Conservation (phyloP, 2,888 invertebrate genomes). For the Gisinianus flammeolus region DNA sequence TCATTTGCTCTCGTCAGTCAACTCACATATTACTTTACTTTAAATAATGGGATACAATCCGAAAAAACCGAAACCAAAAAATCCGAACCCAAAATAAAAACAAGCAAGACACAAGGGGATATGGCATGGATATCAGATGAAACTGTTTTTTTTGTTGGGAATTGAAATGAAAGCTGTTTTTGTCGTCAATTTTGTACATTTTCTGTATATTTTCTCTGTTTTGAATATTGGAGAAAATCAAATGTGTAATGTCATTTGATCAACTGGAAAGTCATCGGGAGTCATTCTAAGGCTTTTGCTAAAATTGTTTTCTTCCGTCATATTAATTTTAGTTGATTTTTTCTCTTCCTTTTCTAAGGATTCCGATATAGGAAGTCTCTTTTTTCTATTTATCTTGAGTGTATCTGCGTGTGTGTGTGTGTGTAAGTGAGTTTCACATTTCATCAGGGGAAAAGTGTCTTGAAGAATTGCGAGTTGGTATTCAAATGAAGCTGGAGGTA, state of each 20-base stretch:
- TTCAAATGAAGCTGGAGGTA: too few relatives aligned
- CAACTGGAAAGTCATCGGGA: background rate
- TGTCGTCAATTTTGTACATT: background rate
- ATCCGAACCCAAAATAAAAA: background rate
- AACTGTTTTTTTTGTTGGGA: background rate
- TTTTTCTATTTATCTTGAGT: too few relatives aligned
- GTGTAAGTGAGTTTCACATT: background rate
- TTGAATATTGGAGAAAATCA: background rate
- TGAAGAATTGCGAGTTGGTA: too few relatives aligned
- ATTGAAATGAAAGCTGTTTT: background rate
- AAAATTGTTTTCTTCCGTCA: background rate
- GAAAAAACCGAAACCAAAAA: background rate
- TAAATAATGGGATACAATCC: background rate
- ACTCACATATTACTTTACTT: background rate
- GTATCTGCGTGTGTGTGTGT: background rate
- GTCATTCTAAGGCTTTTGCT: background rate
- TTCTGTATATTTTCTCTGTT: background rate
- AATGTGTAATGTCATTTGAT: background rate
- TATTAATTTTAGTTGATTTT: background rate
- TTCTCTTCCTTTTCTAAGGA: too few relatives aligned
- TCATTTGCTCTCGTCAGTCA: conserved; percentile 15
- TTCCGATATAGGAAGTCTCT: too few relatives aligned
- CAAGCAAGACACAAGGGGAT: background rate
- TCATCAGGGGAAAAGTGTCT: background rate
- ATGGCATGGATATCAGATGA: background rate